A percentile compares a stretch with the other conserved stretches of the same genome.
Conservation (phyloP, 2,797 vertebrate species). For the Geotrypetes seraphini region DNA sequence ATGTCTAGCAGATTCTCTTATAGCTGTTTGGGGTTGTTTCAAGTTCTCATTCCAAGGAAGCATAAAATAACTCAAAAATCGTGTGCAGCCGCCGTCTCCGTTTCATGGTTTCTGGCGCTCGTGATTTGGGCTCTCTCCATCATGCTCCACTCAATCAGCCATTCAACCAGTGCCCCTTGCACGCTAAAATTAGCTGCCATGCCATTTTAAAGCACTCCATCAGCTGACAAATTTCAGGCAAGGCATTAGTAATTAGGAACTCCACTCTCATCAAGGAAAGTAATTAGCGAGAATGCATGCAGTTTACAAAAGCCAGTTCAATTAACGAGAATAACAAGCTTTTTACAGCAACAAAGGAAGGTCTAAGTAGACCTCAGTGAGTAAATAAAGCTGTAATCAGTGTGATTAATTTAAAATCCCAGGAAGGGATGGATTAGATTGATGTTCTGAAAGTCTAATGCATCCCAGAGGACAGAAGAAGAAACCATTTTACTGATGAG, state of each 20-base stretch:
- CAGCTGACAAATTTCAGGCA: slow-evolving; percentile 30
- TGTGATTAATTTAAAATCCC: slow-evolving; percentile 55
- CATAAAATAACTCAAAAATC: too few species aligned
- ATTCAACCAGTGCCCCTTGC: neutral
- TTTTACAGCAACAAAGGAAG: slow-evolving; percentile 50
- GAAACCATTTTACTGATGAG: slow-evolving; percentile 19
- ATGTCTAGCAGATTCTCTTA: too few species aligned
- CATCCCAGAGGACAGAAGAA: slow-evolving; percentile 24
- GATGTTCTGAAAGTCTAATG: slow-evolving; percentile 37
- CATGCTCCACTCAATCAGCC: too few species aligned
- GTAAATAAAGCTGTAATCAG: slow-evolving; percentile 65
- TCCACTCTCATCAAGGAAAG: slow-evolving; percentile 53
- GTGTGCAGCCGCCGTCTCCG: too few species aligned
- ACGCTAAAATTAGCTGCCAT: neutral
- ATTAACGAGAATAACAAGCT: slow-evolving; percentile 56
- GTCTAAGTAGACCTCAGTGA: slow-evolving; percentile 45
- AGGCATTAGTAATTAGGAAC: slow-evolving; percentile 47
- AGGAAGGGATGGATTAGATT: slow-evolving; percentile 42
- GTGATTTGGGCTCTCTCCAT: neutral
- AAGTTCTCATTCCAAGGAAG: too few species aligned
- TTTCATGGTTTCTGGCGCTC: too few species aligned
- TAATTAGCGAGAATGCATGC: slow-evolving; percentile 52
- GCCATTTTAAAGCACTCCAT: neutral
- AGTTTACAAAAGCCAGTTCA: slow-evolving; percentile 49
- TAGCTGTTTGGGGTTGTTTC: too few species aligned